A percentile compares a stretch with the other conserved stretches of the same genome.
These are phyloP conservation scores for Nettapus auritus DNA, from an alignment of 2,113 vertebrate genomes.

Conservation along the genomic window DNA sequence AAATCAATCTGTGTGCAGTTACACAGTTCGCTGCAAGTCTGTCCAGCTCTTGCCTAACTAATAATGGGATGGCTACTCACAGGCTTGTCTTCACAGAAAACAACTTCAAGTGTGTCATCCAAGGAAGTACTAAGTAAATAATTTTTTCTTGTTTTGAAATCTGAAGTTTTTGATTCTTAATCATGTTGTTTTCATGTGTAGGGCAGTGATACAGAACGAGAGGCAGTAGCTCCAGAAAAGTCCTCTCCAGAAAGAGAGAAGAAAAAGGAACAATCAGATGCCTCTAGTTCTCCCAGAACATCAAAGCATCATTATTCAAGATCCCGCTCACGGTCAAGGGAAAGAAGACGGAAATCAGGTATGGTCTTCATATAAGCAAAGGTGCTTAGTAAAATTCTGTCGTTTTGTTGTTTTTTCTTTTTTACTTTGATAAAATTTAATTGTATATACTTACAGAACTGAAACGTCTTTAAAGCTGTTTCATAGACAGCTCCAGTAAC, in stretches of 20 bases:
- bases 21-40: neutral
- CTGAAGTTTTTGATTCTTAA: neutral
- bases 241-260: conserved; percentile 84
- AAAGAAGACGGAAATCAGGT: conserved; percentile 89
- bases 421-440: neutral
- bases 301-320: conserved; percentile 93
- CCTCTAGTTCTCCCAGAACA: conserved; percentile 87
- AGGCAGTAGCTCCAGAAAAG: conserved; percentile 79
- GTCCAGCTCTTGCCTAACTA: fast-evolving
- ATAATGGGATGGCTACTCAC: neutral
- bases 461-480: neutral
- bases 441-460: neutral
- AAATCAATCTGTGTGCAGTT: neutral
- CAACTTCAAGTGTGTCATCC: neutral
- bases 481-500: neutral
- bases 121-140: neutral
- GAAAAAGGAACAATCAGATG: conserved; percentile 87
- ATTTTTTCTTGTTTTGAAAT: neutral
- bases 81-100: neutral
- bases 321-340: conserved; percentile 90
- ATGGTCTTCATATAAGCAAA: neutral
- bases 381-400: neutral
- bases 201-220: conserved; percentile 89
- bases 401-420: neutral
- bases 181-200: conserved; percentile 50